Evolutionary conservation across 2,113 vertebrate species (phyloP).

Genomic region (human (Homo sapiens)): DNA sequence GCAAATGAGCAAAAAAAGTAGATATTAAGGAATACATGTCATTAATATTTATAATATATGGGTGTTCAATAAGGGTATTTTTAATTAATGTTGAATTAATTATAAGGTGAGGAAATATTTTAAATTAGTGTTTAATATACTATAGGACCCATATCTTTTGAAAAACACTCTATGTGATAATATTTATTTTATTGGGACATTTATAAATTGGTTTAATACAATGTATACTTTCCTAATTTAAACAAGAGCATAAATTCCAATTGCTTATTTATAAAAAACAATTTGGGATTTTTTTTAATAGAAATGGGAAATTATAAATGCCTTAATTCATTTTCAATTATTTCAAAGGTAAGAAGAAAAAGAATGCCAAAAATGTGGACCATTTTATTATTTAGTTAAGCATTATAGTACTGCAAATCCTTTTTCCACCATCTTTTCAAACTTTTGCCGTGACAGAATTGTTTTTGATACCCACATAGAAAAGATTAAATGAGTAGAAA

Average conservation of each 20-base stretch:
- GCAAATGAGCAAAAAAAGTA: neutral
- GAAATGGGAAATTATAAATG: neutral
- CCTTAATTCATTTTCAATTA: neutral
- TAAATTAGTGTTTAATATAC: neutral
- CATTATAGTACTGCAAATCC: neutral
- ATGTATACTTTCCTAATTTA: neutral
- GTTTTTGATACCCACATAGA: conserved; percentile 46
- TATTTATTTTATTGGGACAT: neutral
- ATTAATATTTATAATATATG: neutral
- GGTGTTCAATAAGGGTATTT: neutral
- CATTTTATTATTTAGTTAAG: neutral
- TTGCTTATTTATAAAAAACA: conserved; percentile 19
- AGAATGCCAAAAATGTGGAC: neutral
- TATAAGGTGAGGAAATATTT: neutral
- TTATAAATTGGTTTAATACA: neutral
- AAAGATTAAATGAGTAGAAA: conserved; percentile 56
- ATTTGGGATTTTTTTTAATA: neutral
- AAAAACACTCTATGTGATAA: neutral
- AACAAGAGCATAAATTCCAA: neutral
- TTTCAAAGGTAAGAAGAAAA: neutral
- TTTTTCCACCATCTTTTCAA: conserved; percentile 32
- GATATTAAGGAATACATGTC: neutral
- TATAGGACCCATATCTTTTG: neutral
- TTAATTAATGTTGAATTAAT: neutral
- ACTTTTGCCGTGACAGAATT: conserved; percentile 4